Percentiles rank a stretch among this genome's conserved stretches.
Evolutionary conservation across 2,888 invertebrate species (phyloP).

Genomic region (Euclidia mi): DNA sequence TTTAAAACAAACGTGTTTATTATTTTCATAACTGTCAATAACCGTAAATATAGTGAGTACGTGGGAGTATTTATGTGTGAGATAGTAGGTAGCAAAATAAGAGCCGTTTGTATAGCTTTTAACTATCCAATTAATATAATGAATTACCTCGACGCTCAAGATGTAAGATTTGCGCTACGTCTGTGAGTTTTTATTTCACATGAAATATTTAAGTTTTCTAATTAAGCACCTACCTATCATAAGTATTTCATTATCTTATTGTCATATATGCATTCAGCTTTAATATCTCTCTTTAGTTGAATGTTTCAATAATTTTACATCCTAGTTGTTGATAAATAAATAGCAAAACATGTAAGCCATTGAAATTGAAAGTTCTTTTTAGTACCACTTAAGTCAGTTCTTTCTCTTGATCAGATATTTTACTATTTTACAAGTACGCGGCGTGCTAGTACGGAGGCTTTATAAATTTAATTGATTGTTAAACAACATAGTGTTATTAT

Average conservation of each 20-base stretch:
- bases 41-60: slow-evolving; percentile 12
- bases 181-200: too few relatives aligned
- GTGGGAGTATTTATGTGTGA: slow-evolving; percentile 2
- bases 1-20: neutral
- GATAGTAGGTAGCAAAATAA: too few relatives aligned
- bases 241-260: too few relatives aligned
- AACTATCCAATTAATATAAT: too few relatives aligned
- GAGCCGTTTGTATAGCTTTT: too few relatives aligned
- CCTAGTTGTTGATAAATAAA: neutral
- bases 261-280: too few relatives aligned
- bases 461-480: slow-evolving; percentile 20
- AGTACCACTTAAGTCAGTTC: neutral
- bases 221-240: too few relatives aligned
- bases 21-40: slow-evolving; percentile 20
- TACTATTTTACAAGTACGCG: neutral
- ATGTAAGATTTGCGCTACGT: too few relatives aligned
- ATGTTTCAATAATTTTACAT: too few relatives aligned
- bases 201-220: too few relatives aligned
- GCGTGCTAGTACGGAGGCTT: neutral
- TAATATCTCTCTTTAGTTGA: too few relatives aligned
- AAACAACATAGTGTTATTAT: slow-evolving; percentile 18
- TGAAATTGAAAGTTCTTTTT: slow-evolving; percentile 47
- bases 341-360: slow-evolving; percentile 34
- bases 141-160: too few relatives aligned
- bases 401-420: neutral